Evolutionary conservation across 92 coral and sea anemone genomes (phyloP).

Genomic region (Nematostella vectensis): DNA sequence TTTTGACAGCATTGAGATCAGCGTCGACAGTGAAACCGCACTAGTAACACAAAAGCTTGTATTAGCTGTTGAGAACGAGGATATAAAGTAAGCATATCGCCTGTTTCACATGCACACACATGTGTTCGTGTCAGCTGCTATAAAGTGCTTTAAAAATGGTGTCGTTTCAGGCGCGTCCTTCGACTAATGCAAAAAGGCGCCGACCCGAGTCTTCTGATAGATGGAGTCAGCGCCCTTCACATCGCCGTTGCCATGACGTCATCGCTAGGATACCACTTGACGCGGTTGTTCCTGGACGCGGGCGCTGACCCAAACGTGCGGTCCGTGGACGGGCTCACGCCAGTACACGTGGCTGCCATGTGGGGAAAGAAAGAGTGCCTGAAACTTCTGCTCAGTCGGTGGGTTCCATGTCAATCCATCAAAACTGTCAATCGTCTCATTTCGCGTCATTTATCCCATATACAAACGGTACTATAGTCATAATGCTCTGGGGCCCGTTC

Average conservation of each 20-base stretch:
- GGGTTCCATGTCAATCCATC: slow-evolving; percentile 3
- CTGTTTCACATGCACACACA: no score
- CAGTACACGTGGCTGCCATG: slow-evolving; percentile 92
- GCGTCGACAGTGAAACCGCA: slow-evolving; percentile 15
- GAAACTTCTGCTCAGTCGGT: slow-evolving; percentile 39
- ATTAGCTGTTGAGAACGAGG: slow-evolving; percentile 46
- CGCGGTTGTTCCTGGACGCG: slow-evolving; percentile 66
- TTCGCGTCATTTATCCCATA: no score
- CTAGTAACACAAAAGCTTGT: slow-evolving; percentile 35
- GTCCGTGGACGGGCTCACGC: slow-evolving; percentile 85
- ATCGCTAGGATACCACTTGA: slow-evolving; percentile 64
- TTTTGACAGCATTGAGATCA: slow-evolving; percentile 1
- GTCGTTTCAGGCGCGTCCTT: slow-evolving; percentile 36
- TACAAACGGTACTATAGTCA: no score
- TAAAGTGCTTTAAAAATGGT: no score
- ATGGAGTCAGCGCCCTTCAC: slow-evolving; percentile 77
- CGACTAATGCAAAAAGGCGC: slow-evolving; percentile 63
- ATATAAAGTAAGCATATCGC: slow-evolving; percentile 36
- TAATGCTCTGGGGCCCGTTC: no score
- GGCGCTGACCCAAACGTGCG: slow-evolving; percentile 76
- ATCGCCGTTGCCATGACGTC: slow-evolving; percentile 71
- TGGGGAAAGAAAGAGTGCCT: slow-evolving; percentile 84
- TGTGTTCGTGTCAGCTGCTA: no score
- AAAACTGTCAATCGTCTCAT: neutral
- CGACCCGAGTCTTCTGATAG: slow-evolving; percentile 57